These are phyloP conservation scores for Eciton burchellii DNA, from an alignment of 1,140 invertebrate genomes.

Conservation along the genomic window DNA sequence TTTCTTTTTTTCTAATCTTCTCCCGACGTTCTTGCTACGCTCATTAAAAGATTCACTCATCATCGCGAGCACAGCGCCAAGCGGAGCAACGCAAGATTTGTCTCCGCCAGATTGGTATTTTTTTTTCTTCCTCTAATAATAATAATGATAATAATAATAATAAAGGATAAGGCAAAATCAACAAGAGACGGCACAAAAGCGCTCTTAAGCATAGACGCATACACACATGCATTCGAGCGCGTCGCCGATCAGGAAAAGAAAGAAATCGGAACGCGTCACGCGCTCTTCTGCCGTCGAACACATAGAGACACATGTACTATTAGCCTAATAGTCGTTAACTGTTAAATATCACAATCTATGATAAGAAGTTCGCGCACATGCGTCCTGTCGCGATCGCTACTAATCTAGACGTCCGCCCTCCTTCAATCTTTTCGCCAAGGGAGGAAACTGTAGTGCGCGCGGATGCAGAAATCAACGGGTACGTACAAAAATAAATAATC, in stretches of 20 bases:
- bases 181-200: slow-evolving; percentile 20
- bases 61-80: slow-evolving; percentile 1
- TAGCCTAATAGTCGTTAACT: slow-evolving; percentile 71
- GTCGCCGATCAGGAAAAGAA: neutral
- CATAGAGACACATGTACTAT: slow-evolving; percentile 67
- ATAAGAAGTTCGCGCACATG: slow-evolving; percentile 73
- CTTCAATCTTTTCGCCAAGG: neutral
- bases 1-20: no score
- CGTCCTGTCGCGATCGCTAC: slow-evolving; percentile 49
- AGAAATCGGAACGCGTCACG: slow-evolving; percentile 9
- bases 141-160: no score
- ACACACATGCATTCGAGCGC: slow-evolving; percentile 2
- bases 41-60: neutral
- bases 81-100: slow-evolving; percentile 33
- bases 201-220: neutral
- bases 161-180: slow-evolving; percentile 7
- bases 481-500: slow-evolving; percentile 71
- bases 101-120: slow-evolving; percentile 22
- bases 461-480: slow-evolving; percentile 63
- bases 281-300: slow-evolving; percentile 42
- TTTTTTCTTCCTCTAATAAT: slow-evolving; percentile 4
- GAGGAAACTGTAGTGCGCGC: slow-evolving; percentile 30
- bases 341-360: slow-evolving; percentile 83
- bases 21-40: neutral
- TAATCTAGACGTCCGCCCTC: slow-evolving; percentile 18